These are phyloP conservation scores for Melanerpes formicivorus DNA, from an alignment of 2,113 vertebrate species.

Conservation along the genomic window DNA sequence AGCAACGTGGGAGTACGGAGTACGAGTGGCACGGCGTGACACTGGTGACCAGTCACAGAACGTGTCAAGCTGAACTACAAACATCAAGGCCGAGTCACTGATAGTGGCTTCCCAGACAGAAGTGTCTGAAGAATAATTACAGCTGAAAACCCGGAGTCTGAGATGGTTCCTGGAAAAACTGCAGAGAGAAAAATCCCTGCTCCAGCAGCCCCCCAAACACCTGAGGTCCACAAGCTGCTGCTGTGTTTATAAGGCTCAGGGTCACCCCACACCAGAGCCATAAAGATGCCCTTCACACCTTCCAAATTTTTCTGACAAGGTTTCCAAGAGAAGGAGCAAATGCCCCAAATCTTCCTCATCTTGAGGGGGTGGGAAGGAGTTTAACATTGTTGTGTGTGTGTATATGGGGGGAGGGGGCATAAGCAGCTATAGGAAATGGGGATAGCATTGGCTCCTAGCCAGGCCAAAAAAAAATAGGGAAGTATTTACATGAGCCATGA, in stretches of 20 bases:
- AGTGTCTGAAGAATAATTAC: neutral
- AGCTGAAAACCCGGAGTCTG: neutral
- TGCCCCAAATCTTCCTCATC: neutral
- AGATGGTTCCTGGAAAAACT: neutral
- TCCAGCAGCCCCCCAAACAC: neutral
- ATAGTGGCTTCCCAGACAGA: neutral
- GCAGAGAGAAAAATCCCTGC: neutral
- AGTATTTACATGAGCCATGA: neutral
- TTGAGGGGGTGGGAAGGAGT: neutral
- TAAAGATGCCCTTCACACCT: neutral
- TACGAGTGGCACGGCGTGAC: neutral
- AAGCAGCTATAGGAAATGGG: neutral
- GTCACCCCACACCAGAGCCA: rapidly evolving
- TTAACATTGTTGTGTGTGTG: rapidly evolving
- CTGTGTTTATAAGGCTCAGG: neutral
- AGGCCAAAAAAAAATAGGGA: neutral
- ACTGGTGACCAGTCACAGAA: neutral
- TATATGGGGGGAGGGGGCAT: rapidly evolving
- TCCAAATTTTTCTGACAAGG: neutral
- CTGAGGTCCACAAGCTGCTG: rapidly evolving
- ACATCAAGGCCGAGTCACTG: rapidly evolving
- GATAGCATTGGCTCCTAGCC: neutral
- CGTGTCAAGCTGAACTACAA: neutral
- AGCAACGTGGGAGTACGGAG: rapidly evolving
- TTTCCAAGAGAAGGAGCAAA: neutral